These are phyloP conservation scores for Mactra quadrangularis DNA, from an alignment of 1,140 invertebrate species.

Conservation along the genomic window DNA sequence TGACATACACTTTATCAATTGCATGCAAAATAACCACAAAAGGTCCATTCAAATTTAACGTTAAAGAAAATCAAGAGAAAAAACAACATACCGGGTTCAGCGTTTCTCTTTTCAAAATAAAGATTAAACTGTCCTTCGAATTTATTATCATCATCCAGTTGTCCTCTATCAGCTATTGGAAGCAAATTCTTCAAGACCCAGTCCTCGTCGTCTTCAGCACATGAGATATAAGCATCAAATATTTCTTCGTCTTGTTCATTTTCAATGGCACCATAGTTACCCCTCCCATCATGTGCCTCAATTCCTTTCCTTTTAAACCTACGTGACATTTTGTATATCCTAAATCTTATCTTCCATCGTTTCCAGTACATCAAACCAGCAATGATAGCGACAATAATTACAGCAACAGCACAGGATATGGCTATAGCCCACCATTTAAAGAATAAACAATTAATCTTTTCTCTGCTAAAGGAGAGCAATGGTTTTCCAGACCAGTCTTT, in stretches of 20 bases:
- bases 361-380: constrained; percentile 62
- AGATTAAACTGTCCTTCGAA: constrained; percentile 64
- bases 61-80: not conserved
- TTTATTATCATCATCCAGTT: constrained; percentile 3
- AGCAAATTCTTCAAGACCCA: constrained; percentile 69
- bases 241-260: constrained; percentile 25
- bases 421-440: constrained; percentile 66
- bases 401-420: constrained; percentile 23
- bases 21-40: too few relatives aligned
- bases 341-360: constrained; percentile 68
- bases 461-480: constrained; percentile 67
- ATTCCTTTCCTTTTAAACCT: not conserved
- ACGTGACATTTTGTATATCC: constrained; percentile 51
- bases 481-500: constrained; percentile 66
- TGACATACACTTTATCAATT: too few relatives aligned
- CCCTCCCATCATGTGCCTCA: constrained; percentile 25
- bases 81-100: constrained; percentile 21
- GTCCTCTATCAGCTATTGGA: constrained; percentile 65
- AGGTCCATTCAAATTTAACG: too few relatives aligned
- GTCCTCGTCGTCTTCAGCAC: constrained; percentile 61
- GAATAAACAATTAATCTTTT: constrained; percentile 70
- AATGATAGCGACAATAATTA: constrained; percentile 55
- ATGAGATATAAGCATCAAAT: constrained; percentile 71
- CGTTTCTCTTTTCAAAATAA: constrained; percentile 67
- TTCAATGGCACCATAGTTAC: not conserved